phyloP scores from a whole-genome alignment of 2,113 vertebrate genomes.

The Caloenas nicobarica region DNA sequence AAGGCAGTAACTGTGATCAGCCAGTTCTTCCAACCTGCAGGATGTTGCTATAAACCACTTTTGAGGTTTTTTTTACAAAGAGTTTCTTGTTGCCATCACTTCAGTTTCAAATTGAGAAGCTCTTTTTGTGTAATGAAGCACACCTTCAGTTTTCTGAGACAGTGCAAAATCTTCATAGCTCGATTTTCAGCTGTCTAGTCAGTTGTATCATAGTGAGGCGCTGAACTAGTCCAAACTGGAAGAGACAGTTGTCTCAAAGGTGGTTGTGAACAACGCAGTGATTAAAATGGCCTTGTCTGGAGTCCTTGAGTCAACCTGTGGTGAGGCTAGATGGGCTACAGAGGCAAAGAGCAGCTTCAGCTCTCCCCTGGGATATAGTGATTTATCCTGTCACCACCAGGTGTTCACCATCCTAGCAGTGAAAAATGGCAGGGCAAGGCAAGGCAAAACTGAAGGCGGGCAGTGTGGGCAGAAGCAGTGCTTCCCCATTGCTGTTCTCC shows the following conservation, averaged over 20 bases:
- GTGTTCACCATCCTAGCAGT: background rate
- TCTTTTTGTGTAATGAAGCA: background rate
- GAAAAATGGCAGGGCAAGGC: background rate
- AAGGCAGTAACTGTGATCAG: background rate
- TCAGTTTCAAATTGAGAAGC: background rate
- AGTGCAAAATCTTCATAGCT: background rate
- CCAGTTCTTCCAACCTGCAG: background rate
- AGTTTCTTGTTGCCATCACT: background rate
- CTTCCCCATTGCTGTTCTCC: background rate
- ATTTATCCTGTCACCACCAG: background rate
- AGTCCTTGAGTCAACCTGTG: background rate
- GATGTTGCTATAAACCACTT: background rate
- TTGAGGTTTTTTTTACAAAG: background rate
- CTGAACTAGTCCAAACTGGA: background rate
- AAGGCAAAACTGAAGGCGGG: background rate
- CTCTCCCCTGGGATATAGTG: background rate
- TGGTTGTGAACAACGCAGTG: background rate
- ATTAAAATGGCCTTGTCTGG: background rate
- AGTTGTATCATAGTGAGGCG: background rate
- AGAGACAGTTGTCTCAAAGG: background rate
- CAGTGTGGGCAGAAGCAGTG: background rate
- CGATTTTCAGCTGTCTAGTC: background rate
- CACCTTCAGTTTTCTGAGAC: background rate
- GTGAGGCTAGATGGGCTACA: background rate
- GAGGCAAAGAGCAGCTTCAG: background rate